Evolutionary conservation across 1,140 invertebrate genomes (phyloP).

Genomic region (Eurosta solidaginis): DNA sequence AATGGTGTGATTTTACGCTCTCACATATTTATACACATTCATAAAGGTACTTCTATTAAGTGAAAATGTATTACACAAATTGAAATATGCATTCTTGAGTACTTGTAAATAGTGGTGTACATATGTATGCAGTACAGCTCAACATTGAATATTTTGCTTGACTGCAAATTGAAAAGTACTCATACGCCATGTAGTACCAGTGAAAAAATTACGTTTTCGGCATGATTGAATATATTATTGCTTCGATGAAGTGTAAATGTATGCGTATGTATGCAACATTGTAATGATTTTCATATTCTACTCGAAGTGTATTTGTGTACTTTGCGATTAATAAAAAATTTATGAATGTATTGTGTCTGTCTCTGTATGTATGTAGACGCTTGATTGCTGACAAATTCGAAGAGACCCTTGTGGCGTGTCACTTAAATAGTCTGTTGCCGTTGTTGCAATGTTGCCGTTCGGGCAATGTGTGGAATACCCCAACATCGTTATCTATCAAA

Average conservation of each 20-base stretch:
- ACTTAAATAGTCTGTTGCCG: not conserved
- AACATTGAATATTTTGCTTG: not conserved
- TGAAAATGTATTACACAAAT: too few species aligned
- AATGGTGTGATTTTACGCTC: not conserved
- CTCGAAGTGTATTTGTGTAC: not conserved
- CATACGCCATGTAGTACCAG: conserved; percentile 24
- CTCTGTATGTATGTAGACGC: not conserved
- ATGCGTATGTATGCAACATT: too few species aligned
- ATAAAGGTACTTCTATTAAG: not conserved
- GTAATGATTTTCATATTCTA: too few species aligned
- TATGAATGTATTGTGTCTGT: not conserved
- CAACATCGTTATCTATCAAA: too few species aligned
- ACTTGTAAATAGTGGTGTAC: too few species aligned
- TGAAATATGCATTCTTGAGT: too few species aligned
- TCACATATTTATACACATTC: not conserved
- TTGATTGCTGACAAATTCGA: not conserved
- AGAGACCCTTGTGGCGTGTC: not conserved
- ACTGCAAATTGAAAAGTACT: conserved; percentile 19
- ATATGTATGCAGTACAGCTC: too few species aligned
- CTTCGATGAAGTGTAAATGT: conserved; percentile 2
- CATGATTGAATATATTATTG: conserved; percentile 22
- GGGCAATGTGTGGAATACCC: not conserved
- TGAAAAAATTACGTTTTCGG: conserved; percentile 22
- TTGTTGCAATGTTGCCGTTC: too few species aligned
- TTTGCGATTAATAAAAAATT: conserved; percentile 1